Evolutionary conservation across 2,113 vertebrate species (phyloP).

Genomic region (Dascyllus trimaculatus): DNA sequence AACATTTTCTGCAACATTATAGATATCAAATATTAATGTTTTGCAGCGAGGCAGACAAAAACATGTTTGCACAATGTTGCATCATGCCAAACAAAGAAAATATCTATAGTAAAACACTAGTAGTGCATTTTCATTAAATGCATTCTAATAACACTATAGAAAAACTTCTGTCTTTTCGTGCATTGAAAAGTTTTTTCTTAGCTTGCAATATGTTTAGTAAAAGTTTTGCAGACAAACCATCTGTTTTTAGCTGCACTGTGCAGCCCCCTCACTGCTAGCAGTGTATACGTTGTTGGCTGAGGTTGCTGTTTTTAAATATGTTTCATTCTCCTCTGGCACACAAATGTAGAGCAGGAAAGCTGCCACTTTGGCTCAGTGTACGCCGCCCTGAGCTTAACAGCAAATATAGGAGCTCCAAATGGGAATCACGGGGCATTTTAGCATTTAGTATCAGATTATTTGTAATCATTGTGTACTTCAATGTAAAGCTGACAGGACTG

Average conservation of each 20-base stretch:
- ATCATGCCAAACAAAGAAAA: conserved; percentile 11
- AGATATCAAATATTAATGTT: conserved; percentile 25
- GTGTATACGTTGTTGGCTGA: conserved; percentile 3
- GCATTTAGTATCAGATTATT: neutral
- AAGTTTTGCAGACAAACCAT: conserved; percentile 10
- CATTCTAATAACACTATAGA: too few relatives aligned
- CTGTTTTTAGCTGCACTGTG: neutral
- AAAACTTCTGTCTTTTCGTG: too few relatives aligned
- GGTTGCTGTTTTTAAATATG: conserved; percentile 20
- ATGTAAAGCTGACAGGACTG: neutral
- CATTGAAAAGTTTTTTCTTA: neutral
- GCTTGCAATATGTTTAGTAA: too few relatives aligned
- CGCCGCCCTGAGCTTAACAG: neutral
- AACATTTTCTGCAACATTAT: conserved; percentile 41
- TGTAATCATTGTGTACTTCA: neutral
- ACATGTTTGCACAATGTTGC: conserved; percentile 43
- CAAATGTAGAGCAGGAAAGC: conserved; percentile 10
- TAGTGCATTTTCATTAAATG: too few relatives aligned
- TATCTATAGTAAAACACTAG: neutral
- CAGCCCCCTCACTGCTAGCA: conserved; percentile 8
- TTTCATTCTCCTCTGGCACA: conserved; percentile 12
- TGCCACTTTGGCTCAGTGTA: conserved; percentile 40
- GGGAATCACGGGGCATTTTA: neutral
- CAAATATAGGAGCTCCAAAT: neutral
- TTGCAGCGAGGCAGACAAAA: conserved; percentile 7